A percentile compares a stretch with the other conserved stretches of the same genome.
phyloP scores from a whole-genome alignment of 2,888 invertebrate species.

The Argyra leucocephala region DNA sequence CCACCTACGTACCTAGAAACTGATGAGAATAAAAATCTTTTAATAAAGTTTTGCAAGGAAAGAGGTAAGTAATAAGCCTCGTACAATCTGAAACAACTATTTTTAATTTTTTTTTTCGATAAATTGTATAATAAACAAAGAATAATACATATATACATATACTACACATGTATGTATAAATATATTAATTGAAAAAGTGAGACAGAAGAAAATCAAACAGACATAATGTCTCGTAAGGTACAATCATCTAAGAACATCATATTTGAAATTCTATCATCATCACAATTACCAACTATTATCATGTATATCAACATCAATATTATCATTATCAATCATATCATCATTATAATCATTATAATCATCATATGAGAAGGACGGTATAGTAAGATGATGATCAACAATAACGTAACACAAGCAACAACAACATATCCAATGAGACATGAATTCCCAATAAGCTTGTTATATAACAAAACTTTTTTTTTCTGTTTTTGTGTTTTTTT shows the following conservation, averaged over 20 bases:
- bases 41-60: too few species aligned
- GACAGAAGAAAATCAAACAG: constrained; percentile 1
- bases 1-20: too few species aligned
- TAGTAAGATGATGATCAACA: neutral
- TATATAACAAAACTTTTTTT: neutral
- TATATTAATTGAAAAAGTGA: neutral
- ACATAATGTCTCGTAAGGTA: constrained; percentile 8
- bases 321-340: neutral
- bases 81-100: too few species aligned
- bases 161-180: too few species aligned
- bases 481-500: neutral
- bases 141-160: too few species aligned
- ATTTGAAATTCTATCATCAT: neutral
- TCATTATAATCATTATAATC: neutral
- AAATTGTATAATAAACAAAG: too few species aligned
- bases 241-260: neutral
- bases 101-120: too few species aligned
- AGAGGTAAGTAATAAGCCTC: too few species aligned
- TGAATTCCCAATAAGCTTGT: neutral
- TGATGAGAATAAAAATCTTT: too few species aligned
- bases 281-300: neutral
- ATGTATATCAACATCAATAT: neutral
- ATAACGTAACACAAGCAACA: too few species aligned
- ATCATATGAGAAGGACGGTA: neutral
- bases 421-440: too few species aligned